Evolutionary conservation across 2,888 invertebrate genomes (phyloP), one percentile per base, ranked within the genome.

Genomic region (Stratiomys singularior): DNA sequence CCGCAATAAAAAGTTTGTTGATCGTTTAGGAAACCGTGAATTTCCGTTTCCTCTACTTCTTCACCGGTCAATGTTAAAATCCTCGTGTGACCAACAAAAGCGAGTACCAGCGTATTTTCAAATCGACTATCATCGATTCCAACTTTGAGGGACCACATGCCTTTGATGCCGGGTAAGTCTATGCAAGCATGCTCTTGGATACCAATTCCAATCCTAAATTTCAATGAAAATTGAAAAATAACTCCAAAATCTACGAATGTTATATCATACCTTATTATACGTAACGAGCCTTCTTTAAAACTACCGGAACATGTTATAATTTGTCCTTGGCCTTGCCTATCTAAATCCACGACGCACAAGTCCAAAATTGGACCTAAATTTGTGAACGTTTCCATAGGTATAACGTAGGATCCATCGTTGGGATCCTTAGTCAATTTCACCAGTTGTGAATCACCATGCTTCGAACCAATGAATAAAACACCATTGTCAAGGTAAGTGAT

Each of bases 401-500:
- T 94, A 25, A 98, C 96, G 85, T 97, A 98, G 7, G 96, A 96
- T 11, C 94, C 94, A 72, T 96, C 96, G 85, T 97, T 96, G 0
- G 94, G 89, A 79, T 93, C 92, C 0, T 94, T 92, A 81, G 95
- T 95, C 77, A 99, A 89, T 83, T 96, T 93, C 7, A 99, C 94
- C 4, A 99, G 89, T 81, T 99, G 98, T 0, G 98, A 98, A 87
- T 99, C 99, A 0, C 99, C 99, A 74, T 99, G 90, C 15, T 98
- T 91, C 0, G 98, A 98, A 0, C 99, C 99, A 82, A 99, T 92
- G 85, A 95, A 99, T 28, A 99, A 93, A 9, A 99, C 98, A 11
- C 98, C 98, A 87, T 99, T 99, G 88, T 99, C 99, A 80, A 99
- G 89, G 87, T 99, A 99, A 0, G 98, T 98, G 85, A 99, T 94